Evolutionary conservation across 1,140 invertebrate genomes (phyloP).

Genomic region (Hypothenemus hampei): DNA sequence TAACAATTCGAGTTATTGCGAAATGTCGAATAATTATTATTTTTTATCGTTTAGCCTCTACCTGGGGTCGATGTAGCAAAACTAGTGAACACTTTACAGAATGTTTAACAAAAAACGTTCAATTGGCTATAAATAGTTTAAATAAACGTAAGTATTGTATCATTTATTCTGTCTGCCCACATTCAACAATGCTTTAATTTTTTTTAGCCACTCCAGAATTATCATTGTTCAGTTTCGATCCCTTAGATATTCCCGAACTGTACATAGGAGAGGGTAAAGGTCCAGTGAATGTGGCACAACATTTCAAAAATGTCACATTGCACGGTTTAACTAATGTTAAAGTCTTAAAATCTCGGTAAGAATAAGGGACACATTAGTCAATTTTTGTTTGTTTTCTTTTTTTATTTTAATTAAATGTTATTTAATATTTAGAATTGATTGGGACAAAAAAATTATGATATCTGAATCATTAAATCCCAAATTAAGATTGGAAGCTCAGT

Average conservation of each 20-base stretch:
- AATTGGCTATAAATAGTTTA: constrained; percentile 28
- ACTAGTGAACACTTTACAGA: constrained; percentile 26
- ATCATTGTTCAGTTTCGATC: constrained; percentile 51
- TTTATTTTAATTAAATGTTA: not conserved
- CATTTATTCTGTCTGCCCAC: not conserved
- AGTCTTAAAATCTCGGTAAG: constrained; percentile 51
- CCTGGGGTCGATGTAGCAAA: constrained; percentile 26
- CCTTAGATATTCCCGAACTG: constrained; percentile 51
- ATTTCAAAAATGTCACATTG: constrained; percentile 55
- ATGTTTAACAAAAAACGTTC: constrained; percentile 29
- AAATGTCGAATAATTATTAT: no score
- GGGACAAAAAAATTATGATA: constrained; percentile 36
- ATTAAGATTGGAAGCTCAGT: constrained; percentile 46
- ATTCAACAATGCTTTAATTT: not conserved
- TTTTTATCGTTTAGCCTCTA: constrained; percentile 25
- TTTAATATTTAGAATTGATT: constrained; percentile 38
- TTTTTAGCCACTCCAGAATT: constrained; percentile 47
- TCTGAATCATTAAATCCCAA: constrained; percentile 39
- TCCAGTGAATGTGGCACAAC: constrained; percentile 53
- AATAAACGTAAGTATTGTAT: constrained; percentile 28
- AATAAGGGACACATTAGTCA: constrained; percentile 2
- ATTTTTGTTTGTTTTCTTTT: not conserved
- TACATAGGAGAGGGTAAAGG: constrained; percentile 53
- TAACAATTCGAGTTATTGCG: no score
- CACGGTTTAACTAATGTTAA: constrained; percentile 52